Evolutionary conservation across 2,888 invertebrate genomes (phyloP), one percentile per base, ranked within the genome.

Genomic region (Stenodera caucasica): DNA sequence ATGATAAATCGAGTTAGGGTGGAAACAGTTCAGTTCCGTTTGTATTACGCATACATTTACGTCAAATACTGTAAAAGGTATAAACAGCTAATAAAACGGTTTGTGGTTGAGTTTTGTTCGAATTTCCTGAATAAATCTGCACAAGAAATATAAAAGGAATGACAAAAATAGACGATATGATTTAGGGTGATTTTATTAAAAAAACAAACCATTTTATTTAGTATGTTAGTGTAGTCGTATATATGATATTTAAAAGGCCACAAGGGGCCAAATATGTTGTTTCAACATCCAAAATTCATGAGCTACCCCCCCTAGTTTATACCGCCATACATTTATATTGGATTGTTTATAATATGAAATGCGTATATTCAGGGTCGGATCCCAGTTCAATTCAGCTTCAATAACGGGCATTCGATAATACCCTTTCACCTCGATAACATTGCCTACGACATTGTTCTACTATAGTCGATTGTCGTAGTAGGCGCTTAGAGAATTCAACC

Each of bases 281-380:
- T 59, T 50, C 61, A 62, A 49, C 61, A 69, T 69, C 64, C 64
- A 62, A 66, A 69, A 65, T 69, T 69, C 69, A 69, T 69, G 69
- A 66, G 66, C 58, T 4, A 7, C 11, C 23, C 21, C 21, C 45
- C 21, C 8, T 2, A 58, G 64, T 60, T 64, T 65, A 64, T 65
- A 62, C 7, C 5, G 5, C 65, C 61, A 64, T 61, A 67, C 67
- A 66, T 66, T 62, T 66, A 69, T 67, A 67, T 69, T 64, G 66
- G 69, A 67, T 66, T 67, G 66, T 67, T 67, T 67, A 67, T 65
- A 67, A 67, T 67, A 58, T 65, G 58, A 65, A 61, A 65, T 57
- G 63, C 64, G 58, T 60, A 60, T 58, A 52, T 37, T 60, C 52
- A 33, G 58, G 58, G 51, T 32, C 61, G 52, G 4, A 9, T 45